These are phyloP conservation scores for Pristiophorus japonicus DNA, from an alignment of 2,113 vertebrate genomes.

Conservation along the genomic window DNA sequence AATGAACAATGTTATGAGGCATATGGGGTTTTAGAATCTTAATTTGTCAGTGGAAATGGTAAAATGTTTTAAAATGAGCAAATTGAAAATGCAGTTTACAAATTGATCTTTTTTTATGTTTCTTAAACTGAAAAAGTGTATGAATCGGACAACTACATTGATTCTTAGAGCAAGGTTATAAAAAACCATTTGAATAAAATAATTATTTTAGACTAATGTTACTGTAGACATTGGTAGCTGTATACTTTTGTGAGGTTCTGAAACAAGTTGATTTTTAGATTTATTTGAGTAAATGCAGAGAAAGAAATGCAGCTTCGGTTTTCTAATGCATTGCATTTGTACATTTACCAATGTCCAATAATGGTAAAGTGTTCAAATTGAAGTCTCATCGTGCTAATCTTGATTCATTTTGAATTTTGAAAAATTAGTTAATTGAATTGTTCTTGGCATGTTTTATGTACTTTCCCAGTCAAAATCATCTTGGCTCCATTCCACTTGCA, in stretches of 20 bases:
- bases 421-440: background rate
- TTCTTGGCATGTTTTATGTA: background rate
- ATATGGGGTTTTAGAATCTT: background rate
- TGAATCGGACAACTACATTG: background rate
- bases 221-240: background rate
- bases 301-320: background rate
- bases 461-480: background rate
- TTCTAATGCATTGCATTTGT: background rate
- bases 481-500: background rate
- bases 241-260: background rate
- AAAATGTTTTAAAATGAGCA: background rate
- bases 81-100: background rate
- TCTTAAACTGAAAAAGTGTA: background rate
- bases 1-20: background rate
- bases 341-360: background rate
- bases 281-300: background rate
- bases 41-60: background rate
- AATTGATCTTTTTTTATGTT: background rate
- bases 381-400: background rate
- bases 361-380: background rate
- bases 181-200: too few species aligned
- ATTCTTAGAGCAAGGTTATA: background rate
- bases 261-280: background rate
- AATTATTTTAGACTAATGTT: background rate
- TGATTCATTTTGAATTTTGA: background rate